Percentiles rank a stretch among this genome's conserved stretches.
Conservation (phyloP, 2,113 vertebrate species). For the Erythrocercus mccallii region DNA sequence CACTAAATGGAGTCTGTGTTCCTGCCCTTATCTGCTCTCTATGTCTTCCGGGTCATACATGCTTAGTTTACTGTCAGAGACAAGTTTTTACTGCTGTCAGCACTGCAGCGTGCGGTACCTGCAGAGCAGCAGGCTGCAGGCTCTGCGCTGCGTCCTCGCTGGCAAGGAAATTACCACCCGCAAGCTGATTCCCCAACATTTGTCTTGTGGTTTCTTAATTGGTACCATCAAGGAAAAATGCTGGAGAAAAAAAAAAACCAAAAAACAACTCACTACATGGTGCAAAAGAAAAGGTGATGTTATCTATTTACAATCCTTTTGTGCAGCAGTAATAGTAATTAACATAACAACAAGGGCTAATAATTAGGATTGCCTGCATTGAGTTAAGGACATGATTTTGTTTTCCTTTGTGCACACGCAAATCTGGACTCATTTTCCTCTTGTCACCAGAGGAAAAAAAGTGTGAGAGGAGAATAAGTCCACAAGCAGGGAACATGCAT, state of each 20-base stretch:
- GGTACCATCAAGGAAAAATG: constrained; percentile 41
- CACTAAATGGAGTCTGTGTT: constrained; percentile 59
- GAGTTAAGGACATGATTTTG: background rate
- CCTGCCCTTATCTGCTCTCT: constrained; percentile 59
- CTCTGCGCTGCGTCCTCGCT: constrained; percentile 26
- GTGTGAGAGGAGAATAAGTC: background rate
- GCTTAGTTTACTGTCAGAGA: constrained; percentile 67
- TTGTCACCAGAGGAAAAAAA: background rate
- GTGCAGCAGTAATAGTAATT: constrained; percentile 2
- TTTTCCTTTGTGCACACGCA: background rate
- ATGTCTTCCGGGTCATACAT: constrained; percentile 63
- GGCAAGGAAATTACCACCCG: constrained; percentile 53
- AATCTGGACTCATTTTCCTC: background rate
- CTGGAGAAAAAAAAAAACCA: background rate
- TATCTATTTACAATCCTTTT: constrained; percentile 37
- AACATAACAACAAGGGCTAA: background rate
- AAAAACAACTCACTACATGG: background rate
- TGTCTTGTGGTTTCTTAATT: constrained; percentile 53
- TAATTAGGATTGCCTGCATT: background rate
- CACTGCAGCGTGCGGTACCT: constrained; percentile 61
- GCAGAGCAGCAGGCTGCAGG: constrained; percentile 63
- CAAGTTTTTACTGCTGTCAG: constrained; percentile 67
- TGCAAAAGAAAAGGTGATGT: background rate
- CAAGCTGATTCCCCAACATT: constrained; percentile 45
- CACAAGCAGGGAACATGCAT: background rate